Evolutionary conservation across 2,797 vertebrate genomes (phyloP), one percentile per base, ranked within the genome.

Genomic region (Odontamblyopus rebecca): DNA sequence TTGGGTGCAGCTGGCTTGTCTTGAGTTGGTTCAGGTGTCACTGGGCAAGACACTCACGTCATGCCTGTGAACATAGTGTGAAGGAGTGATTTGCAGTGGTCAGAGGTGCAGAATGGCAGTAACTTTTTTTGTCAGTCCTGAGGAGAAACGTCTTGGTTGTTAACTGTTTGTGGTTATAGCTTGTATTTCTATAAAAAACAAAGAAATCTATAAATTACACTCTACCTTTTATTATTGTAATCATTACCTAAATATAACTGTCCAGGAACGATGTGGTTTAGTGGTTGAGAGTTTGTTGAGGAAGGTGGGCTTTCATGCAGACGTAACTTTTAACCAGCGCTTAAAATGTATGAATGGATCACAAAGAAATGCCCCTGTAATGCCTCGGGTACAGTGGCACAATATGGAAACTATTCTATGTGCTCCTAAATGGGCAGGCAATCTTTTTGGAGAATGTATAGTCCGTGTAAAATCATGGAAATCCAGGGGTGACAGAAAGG

Each of bases 401-500:
- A 66, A 30, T 66, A 66, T 51, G 64, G 64, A 66, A 50, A 66
- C 44, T 6, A 66, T 66, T 51, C 50, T 29, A 50, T 30, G 15
- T 18, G 19, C 30, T 26, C 15, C 15, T 29, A 51, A 51, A 66
- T 66, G 41, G 62, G 12, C n/a, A 26, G 50, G 44, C 41, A 29
- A 51, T 29, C 41, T 44, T 66, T 66, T 66, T 66, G 5, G 26
- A 29, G 15, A 66, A 51, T 18, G 64, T 51, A 29, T 66, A 29
- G 64, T 50, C 26, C 6, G 44, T 27, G n/a, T 66, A 66, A 51
- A 61, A 32, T 7, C 27, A 48, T 44, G 62, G 78, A 66, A 51
- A 51, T 29, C 41, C 64, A 66, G 64, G 69, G 67, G 41, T 53
- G 72, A 62, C 53, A 70, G 57, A 62, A 73, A 61, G 67, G 60